Evolutionary conservation across 2,888 invertebrate genomes (phyloP).

Genomic region (Ennomos erosarius): DNA sequence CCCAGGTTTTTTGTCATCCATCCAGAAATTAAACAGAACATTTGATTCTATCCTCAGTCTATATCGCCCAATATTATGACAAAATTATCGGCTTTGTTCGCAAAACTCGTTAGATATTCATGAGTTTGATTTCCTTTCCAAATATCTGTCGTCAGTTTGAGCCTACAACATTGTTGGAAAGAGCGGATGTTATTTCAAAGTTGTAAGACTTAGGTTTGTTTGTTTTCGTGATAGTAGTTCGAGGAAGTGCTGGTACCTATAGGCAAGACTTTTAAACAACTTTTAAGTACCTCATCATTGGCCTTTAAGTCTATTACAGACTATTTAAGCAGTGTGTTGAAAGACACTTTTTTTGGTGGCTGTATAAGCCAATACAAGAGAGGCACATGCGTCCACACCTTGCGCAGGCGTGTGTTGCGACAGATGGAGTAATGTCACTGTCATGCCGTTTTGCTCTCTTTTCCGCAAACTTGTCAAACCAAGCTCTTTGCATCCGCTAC

Average conservation of each 20-base stretch:
- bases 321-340: no score
- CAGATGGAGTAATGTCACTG: no score
- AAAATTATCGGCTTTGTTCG: conserved; percentile 40
- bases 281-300: no score
- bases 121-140: conserved; percentile 54
- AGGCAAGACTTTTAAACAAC: not conserved
- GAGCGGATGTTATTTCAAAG: conserved; percentile 13
- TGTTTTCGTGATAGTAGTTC: conserved; percentile 1
- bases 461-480: no score
- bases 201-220: conserved; percentile 10
- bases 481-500: no score
- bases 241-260: not conserved
- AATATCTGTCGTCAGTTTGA: conserved; percentile 48
- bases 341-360: no score
- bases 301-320: no score
- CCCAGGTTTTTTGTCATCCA: no score
- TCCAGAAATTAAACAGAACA: conserved; percentile 14
- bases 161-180: conserved; percentile 35
- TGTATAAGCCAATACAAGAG: no score
- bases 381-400: no score
- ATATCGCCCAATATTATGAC: conserved; percentile 30
- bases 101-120: conserved; percentile 64
- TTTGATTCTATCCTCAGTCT: conserved; percentile 11
- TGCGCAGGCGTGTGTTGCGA: no score
- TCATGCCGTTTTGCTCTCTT: no score